A percentile compares a stretch with the other conserved stretches of the same genome.
Evolutionary conservation across 2,888 invertebrate species (phyloP).

Genomic region (Plemyria rubiginata): DNA sequence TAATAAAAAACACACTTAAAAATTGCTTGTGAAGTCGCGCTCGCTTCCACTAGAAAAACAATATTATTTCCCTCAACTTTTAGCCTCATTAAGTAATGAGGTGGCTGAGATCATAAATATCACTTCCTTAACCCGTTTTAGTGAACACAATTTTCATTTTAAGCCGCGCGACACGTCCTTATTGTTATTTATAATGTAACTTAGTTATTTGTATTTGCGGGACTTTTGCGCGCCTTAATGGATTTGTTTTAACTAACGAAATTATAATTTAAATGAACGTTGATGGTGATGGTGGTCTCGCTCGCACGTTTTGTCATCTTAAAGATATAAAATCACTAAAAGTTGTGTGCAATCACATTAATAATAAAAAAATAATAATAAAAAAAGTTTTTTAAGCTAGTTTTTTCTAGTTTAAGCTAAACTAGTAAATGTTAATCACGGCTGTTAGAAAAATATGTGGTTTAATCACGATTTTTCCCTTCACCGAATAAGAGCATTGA

Average conservation of each 20-base stretch:
- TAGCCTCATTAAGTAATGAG: constrained; percentile 40
- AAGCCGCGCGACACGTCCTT: constrained; percentile 69
- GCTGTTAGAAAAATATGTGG: too few relatives aligned
- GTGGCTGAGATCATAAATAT: constrained; percentile 68
- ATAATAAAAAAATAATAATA: too few relatives aligned
- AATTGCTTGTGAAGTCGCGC: background rate
- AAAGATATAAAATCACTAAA: too few relatives aligned
- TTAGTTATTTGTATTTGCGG: constrained; percentile 34
- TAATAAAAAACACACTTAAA: too few relatives aligned
- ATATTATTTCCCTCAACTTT: constrained; percentile 17
- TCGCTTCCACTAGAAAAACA: constrained; percentile 3
- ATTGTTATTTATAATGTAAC: constrained; percentile 73
- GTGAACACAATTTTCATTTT: constrained; percentile 82
- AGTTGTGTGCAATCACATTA: too few relatives aligned
- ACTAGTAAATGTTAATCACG: too few relatives aligned
- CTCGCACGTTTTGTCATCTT: too few relatives aligned
- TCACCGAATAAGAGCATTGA: too few relatives aligned
- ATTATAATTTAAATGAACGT: background rate
- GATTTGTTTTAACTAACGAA: constrained; percentile 9
- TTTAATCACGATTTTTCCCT: too few relatives aligned
- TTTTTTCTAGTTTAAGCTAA: too few relatives aligned
- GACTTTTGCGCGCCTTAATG: constrained; percentile 22
- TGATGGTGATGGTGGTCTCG: too few relatives aligned
- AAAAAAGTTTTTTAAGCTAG: too few relatives aligned
- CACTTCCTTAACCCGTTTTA: constrained; percentile 76